Evolutionary conservation across 2,888 invertebrate genomes (phyloP), one percentile per base, ranked within the genome.

Genomic region (Trachelus iudaicus): DNA sequence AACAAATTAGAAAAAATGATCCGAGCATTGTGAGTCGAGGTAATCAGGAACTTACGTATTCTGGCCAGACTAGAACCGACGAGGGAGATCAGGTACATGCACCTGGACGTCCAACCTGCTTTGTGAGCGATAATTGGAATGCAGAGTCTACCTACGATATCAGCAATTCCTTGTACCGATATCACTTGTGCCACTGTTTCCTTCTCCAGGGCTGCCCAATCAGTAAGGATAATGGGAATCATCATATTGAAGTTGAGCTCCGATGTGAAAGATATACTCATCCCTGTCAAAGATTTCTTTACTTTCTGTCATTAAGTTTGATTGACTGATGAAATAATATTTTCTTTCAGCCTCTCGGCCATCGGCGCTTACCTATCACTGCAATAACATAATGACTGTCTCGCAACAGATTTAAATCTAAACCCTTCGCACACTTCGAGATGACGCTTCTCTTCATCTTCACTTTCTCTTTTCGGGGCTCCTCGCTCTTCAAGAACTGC

Each of bases 211-310:
- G 85, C 83, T 1, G 91, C 88, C 34, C 93, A 85, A 80, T 91
- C 90, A 4, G 89, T 84, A 31, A 93, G 84, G 34, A 93, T 91
- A 79, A 93, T 92, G 35, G 93, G 92, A 69, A 91, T 90, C 91
- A 93, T 92, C 30, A 92, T 81, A 76, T 92, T 90, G 73, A 92
- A 92, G 84, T 93, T 93, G 4, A 92, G 86, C 83, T 93, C 93
- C 2, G 93, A 90, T 33, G 92, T 92, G 79, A 92, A 92, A 34
- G 91, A 92, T 31, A 93, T 81, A n/a, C 92, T 91, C 87, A 92
- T 87, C 40, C 92, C 92, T 79, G 91, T 76, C 56, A 89, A 78
- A 15, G 56, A 56, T 56, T 56, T 23, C 56, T 56, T 56, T 56
- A 56, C 9, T 56, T 23, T 56, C 23, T 23, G 56, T 56, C 56